Evolutionary conservation across 2,888 invertebrate genomes (phyloP).

Genomic region (Cephus pygmeus): DNA sequence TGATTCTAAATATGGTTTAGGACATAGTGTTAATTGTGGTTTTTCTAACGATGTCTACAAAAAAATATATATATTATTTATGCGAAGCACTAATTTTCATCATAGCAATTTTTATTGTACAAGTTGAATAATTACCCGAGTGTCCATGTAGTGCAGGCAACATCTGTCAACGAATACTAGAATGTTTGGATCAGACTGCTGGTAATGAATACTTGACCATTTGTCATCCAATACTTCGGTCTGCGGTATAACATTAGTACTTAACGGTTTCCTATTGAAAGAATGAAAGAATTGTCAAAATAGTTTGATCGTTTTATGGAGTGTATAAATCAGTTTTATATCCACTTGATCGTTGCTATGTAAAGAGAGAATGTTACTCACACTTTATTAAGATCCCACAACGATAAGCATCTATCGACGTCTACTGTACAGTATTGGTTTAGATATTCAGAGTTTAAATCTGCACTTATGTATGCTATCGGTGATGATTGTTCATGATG

Average conservation of each 20-base stretch:
- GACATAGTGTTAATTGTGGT: slow-evolving; percentile 51
- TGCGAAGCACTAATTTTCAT: no score
- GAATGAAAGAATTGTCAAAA: not conserved
- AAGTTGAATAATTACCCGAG: slow-evolving; percentile 40
- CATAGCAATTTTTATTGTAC: not conserved
- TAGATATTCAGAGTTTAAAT: slow-evolving; percentile 44
- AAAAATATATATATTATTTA: slow-evolving; percentile 7
- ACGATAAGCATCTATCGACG: slow-evolving; percentile 38
- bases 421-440: slow-evolving; percentile 49
- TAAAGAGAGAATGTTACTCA: slow-evolving; percentile 25
- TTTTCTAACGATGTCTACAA: slow-evolving; percentile 38
- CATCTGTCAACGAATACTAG: slow-evolving; percentile 54
- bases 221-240: slow-evolving; percentile 39
- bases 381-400: slow-evolving; percentile 52
- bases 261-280: slow-evolving; percentile 37
- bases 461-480: slow-evolving; percentile 51
- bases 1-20: slow-evolving; percentile 47
- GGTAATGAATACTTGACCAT: slow-evolving; percentile 54
- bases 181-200: slow-evolving; percentile 41
- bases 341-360: not conserved
- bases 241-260: slow-evolving; percentile 27
- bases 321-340: no score
- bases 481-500: slow-evolving; percentile 41
- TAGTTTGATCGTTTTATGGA: no score
- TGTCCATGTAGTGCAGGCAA: slow-evolving; percentile 54